Conservation (phyloP, 2,888 invertebrate genomes). For the Orchesellides sinensis region DNA sequence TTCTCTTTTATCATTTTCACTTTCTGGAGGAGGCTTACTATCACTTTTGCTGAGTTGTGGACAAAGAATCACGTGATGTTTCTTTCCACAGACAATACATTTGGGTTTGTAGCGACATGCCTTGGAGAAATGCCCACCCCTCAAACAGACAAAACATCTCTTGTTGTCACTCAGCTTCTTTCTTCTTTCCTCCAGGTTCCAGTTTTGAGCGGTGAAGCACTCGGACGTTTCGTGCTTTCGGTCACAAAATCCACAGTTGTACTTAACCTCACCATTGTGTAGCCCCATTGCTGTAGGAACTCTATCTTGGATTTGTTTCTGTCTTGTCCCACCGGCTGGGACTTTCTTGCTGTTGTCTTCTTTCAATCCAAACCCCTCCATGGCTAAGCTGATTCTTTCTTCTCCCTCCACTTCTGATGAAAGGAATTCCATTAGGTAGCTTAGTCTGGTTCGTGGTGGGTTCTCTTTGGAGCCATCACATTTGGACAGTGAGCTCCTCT, state of each 20-base stretch:
- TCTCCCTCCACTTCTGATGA: conserved; percentile 39
- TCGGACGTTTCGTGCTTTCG: not conserved
- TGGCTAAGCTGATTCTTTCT: conserved; percentile 35
- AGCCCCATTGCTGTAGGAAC: not conserved
- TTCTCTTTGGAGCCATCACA: not conserved
- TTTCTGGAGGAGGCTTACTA: not conserved
- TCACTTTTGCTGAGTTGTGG: not conserved
- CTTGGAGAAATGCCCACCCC: not conserved
- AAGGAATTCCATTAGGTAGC: conserved; percentile 35
- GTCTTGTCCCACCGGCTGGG: not conserved
- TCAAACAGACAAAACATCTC: conserved; percentile 6
- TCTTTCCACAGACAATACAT: not conserved
- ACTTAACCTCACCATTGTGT: not conserved
- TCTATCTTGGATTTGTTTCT: not conserved
- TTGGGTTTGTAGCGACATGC: not conserved
- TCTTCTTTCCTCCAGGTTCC: not conserved
- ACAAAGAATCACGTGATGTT: conserved; percentile 3
- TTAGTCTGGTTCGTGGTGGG: too few species aligned
- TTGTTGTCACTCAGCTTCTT: not conserved
- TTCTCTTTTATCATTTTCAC: not conserved
- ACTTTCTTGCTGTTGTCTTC: not conserved
- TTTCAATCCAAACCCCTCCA: not conserved
- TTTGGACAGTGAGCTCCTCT: conserved; percentile 70
- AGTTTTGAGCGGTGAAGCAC: not conserved
- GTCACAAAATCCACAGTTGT: not conserved